A percentile compares a stretch with the other conserved stretches of the same genome.
phyloP scores from a whole-genome alignment of 2,888 invertebrate species.

The Bugula neritina region DNA sequence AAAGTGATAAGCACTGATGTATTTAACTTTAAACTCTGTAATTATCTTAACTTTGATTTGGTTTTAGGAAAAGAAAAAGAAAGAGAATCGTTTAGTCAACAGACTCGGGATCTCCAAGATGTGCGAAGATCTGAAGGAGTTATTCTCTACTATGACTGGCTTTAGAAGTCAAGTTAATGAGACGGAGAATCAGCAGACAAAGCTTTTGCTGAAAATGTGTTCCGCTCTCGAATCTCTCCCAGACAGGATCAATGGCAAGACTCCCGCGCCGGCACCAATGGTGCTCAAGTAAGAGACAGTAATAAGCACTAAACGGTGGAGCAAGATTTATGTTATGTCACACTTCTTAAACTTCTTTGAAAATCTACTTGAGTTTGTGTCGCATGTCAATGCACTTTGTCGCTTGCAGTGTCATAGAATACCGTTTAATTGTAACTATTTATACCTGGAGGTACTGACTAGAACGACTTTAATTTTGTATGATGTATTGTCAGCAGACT shows the following conservation, averaged over 20 bases:
- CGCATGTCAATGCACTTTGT: no score
- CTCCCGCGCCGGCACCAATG: not conserved
- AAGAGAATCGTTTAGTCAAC: conserved; percentile 65
- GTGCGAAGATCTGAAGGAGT: conserved; percentile 37
- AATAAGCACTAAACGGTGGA: not conserved
- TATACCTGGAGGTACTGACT: no score
- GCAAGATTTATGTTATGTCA: not conserved
- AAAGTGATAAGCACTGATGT: no score
- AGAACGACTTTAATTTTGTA: no score
- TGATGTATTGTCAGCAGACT: no score
- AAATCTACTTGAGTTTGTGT: no score
- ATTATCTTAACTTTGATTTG: no score
- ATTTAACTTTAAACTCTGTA: no score
- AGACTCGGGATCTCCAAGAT: conserved; percentile 37
- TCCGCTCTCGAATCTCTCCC: conserved; percentile 24
- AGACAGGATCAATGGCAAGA: not conserved
- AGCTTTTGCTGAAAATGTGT: conserved; percentile 18
- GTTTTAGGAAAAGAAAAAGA: conserved; percentile 63
- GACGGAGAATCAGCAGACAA: conserved; percentile 7
- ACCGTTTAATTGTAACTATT: no score
- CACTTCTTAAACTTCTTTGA: no score
- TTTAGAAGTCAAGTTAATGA: conserved; percentile 31
- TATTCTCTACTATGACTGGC: conserved; percentile 38
- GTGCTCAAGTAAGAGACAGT: no score
- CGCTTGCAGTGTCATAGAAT: no score